Conservation (phyloP, 2,797 vertebrate species). For the Clarias platycephalus region DNA sequence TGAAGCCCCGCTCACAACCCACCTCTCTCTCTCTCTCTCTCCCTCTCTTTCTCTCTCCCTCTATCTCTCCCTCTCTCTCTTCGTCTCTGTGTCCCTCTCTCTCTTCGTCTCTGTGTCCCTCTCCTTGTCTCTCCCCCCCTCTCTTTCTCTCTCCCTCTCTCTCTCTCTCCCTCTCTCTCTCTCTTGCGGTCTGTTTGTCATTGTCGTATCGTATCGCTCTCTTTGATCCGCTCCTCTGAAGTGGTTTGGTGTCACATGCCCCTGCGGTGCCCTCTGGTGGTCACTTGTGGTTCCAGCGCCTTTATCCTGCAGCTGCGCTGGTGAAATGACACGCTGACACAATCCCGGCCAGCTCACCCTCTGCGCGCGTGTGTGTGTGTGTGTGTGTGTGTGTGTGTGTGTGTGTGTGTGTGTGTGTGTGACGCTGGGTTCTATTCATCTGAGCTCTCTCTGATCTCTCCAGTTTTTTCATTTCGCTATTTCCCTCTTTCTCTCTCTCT, state of each 20-base stretch:
- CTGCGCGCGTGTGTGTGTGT: no score
- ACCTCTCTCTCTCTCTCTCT: constrained; percentile 49
- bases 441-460: constrained; percentile 61
- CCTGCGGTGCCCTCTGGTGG: constrained; percentile 66
- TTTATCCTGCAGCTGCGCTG: constrained; percentile 29
- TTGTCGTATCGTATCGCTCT: constrained; percentile 29
- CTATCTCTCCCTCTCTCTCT: constrained; percentile 47
- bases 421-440: constrained; percentile 65
- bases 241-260: constrained; percentile 44
- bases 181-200: constrained; percentile 35
- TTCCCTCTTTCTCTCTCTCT: no score
- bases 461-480: constrained; percentile 20
- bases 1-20: constrained; percentile 47
- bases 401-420: constrained; percentile 33
- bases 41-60: constrained; percentile 52
- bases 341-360: constrained; percentile 32
- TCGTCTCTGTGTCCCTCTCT: constrained; percentile 49
- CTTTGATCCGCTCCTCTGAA: constrained; percentile 24
- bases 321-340: constrained; percentile 51
- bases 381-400: background rate
- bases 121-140: background rate
- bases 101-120: constrained; percentile 22
- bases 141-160: constrained; percentile 42
- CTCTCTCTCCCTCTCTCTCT: constrained; percentile 53
- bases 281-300: constrained; percentile 56